These are phyloP conservation scores for Vesta saturnalis DNA, from an alignment of 2,888 invertebrate genomes.

Conservation along the genomic window DNA sequence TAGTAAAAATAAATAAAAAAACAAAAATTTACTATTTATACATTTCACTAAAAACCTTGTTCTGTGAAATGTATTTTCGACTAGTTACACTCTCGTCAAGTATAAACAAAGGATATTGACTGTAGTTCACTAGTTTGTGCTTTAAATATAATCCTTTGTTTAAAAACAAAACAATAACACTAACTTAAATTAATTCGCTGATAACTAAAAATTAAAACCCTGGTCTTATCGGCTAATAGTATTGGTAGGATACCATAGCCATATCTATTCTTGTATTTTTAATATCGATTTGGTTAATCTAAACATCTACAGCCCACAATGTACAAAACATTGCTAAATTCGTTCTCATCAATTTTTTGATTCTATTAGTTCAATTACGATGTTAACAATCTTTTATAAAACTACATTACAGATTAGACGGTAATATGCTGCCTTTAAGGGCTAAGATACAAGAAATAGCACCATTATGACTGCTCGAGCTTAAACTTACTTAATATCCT, in stretches of 20 bases:
- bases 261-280: slow-evolving; percentile 25
- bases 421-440: slow-evolving; percentile 34
- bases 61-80: slow-evolving; percentile 45
- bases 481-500: slow-evolving; percentile 15
- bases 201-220: slow-evolving; percentile 38
- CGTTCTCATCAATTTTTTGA: too few species aligned
- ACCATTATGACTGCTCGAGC: slow-evolving; percentile 30
- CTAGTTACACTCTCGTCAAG: slow-evolving; percentile 51
- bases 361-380: too few species aligned
- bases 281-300: too few species aligned
- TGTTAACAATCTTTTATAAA: too few species aligned
- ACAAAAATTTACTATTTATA: slow-evolving; percentile 47
- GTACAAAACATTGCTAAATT: too few species aligned
- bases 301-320: too few species aligned
- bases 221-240: slow-evolving; percentile 59
- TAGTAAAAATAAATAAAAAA: slow-evolving; percentile 51
- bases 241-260: slow-evolving; percentile 51
- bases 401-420: not conserved
- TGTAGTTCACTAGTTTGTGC: not conserved
- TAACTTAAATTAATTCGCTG: slow-evolving; percentile 27
- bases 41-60: slow-evolving; percentile 34
- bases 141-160: slow-evolving; percentile 18
- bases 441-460: slow-evolving; percentile 29
- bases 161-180: slow-evolving; percentile 25
- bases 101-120: slow-evolving; percentile 34